A percentile compares a stretch with the other conserved stretches of the same genome.
These are phyloP conservation scores for Litoditis marina DNA, from an alignment of 2,888 invertebrate species.

Conservation along the genomic window DNA sequence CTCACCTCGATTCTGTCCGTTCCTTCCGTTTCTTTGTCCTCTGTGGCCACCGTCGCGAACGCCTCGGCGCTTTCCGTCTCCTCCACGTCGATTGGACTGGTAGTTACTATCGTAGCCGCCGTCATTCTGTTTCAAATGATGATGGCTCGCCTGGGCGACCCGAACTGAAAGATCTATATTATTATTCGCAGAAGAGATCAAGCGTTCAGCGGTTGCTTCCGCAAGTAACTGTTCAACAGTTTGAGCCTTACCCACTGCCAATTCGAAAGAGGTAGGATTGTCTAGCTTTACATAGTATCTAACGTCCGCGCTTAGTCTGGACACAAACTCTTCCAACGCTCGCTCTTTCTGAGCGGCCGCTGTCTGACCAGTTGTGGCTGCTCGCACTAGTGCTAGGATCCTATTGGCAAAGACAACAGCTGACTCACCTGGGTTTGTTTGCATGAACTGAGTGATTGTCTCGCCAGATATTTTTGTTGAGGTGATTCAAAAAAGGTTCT, in stretches of 20 bases:
- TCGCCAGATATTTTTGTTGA: background rate
- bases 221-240: background rate
- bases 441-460: background rate
- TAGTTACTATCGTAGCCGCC: no score
- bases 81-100: no score
- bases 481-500: background rate
- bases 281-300: slow-evolving; percentile 1
- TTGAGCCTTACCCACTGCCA: background rate
- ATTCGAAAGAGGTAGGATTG: slow-evolving; percentile 1
- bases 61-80: no score
- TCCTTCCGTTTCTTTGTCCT: no score
- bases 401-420: background rate
- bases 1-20: no score
- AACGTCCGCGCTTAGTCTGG: background rate
- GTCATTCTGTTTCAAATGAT: no score
- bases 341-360: background rate
- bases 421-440: background rate
- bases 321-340: background rate
- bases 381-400: background rate
- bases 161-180: no score
- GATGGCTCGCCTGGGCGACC: no score
- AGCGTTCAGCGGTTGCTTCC: background rate
- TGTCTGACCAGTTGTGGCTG: slow-evolving; percentile 1
- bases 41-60: no score
- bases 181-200: no score